A percentile compares a stretch with the other conserved stretches of the same genome.
These are phyloP conservation scores for Beaufortia kweichowensis DNA, from an alignment of 2,113 vertebrate genomes.

Conservation along the genomic window DNA sequence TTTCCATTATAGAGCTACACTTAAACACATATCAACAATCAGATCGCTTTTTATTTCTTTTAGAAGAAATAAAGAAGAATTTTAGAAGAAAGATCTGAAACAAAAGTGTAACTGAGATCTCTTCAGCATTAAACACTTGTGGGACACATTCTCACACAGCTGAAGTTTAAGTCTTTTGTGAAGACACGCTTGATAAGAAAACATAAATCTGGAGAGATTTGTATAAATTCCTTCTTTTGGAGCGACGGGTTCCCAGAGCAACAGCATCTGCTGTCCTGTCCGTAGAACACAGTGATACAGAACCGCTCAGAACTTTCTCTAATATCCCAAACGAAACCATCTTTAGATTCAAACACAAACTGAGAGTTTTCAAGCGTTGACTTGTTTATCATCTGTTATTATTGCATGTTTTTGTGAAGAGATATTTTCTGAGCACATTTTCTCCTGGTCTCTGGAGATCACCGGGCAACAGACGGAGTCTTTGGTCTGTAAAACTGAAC, in stretches of 20 bases:
- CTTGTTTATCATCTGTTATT: too few relatives aligned
- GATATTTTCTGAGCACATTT: not conserved
- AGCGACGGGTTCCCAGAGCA: constrained; percentile 68
- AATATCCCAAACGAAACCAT: not conserved
- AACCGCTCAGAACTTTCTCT: constrained; percentile 20
- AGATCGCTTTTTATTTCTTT: not conserved
- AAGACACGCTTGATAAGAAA: constrained; percentile 63
- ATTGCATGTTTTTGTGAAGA: too few relatives aligned
- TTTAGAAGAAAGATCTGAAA: not conserved
- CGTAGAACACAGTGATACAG: not conserved
- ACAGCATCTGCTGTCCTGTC: constrained; percentile 50
- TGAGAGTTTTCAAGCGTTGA: not conserved
- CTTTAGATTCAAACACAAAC: too few relatives aligned
- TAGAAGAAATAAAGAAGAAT: not conserved
- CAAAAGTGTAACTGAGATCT: not conserved
- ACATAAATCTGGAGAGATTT: constrained; percentile 75
- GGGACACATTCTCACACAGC: not conserved
- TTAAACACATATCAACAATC: too few relatives aligned
- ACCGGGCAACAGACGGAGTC: not conserved
- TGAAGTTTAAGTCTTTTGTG: not conserved
- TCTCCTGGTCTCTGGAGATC: constrained; percentile 10
- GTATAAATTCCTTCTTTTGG: constrained; percentile 69
- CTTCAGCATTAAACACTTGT: not conserved
- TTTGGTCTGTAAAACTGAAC: constrained; percentile 19
- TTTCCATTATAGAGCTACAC: too few relatives aligned